These are phyloP conservation scores for Bambusicola thoracicus DNA, from an alignment of 2,113 vertebrate genomes.

Conservation along the genomic window DNA sequence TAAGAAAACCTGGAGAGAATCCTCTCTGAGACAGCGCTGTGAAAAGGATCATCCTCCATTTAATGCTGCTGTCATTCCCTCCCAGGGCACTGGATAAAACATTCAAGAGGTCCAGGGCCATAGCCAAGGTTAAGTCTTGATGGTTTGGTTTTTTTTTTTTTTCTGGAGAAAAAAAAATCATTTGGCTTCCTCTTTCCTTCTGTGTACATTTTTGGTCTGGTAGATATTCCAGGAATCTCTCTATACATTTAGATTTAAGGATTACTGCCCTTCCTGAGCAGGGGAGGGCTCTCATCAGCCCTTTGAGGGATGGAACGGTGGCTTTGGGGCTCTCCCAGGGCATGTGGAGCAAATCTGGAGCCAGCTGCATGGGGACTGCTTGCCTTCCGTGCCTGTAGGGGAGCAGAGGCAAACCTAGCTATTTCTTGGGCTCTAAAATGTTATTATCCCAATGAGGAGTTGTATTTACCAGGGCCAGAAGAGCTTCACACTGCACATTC, in stretches of 20 bases:
- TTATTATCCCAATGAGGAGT: background rate
- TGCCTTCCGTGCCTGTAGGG: background rate
- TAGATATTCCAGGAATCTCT: background rate
- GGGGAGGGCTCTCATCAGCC: background rate
- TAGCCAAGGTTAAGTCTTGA: background rate
- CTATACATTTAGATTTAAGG: background rate
- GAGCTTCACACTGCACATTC: background rate
- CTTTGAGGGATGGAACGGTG: rapidly evolving
- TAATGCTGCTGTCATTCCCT: background rate
- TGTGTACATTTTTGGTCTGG: background rate
- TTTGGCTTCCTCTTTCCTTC: background rate
- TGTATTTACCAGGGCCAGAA: background rate
- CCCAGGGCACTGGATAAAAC: background rate
- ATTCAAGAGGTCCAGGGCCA: background rate
- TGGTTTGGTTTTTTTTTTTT: background rate
- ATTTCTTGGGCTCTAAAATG: background rate
- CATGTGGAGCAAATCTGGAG: background rate
- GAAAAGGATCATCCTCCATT: background rate
- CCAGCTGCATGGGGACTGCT: rapidly evolving
- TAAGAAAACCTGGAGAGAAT: background rate
- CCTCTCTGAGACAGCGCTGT: background rate
- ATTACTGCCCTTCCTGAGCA: background rate
- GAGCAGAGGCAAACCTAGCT: background rate
- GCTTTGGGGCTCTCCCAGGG: background rate
- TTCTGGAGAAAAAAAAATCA: background rate